Evolutionary conservation across 2,113 vertebrate species (phyloP).

Genomic region (Ailurus styani): DNA sequence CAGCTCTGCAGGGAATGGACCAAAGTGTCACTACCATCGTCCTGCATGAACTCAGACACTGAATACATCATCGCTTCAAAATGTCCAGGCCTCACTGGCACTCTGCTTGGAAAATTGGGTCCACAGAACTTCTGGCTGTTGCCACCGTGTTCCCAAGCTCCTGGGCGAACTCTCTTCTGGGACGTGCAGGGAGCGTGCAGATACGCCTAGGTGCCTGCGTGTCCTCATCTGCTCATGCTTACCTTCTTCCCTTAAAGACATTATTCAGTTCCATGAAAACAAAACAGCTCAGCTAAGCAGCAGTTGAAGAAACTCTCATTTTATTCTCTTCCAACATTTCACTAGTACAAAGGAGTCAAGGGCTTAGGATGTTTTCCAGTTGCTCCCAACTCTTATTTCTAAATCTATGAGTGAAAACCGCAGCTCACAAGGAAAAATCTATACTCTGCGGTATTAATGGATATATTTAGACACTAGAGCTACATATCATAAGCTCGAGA

Average conservation of each 20-base stretch:
- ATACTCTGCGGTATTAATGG: background rate
- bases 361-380: background rate
- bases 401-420: background rate
- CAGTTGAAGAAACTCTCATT: background rate
- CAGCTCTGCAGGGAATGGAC: background rate
- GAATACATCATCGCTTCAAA: background rate
- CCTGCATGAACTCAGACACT: background rate
- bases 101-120: background rate
- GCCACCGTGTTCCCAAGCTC: too few relatives aligned
- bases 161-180: background rate
- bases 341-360: background rate
- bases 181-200: background rate
- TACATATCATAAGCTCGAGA: background rate
- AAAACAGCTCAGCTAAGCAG: background rate
- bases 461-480: background rate
- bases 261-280: background rate
- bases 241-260: background rate
- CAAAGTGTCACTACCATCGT: background rate
- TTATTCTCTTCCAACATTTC: background rate
- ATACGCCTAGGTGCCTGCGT: background rate
- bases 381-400: background rate
- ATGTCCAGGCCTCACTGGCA: background rate
- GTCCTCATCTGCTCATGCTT: background rate
- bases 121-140: background rate
- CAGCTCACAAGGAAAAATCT: background rate